These are phyloP conservation scores for Hydrocynus forskahlii DNA, from an alignment of 2,797 vertebrate genomes.

Conservation along the genomic window DNA sequence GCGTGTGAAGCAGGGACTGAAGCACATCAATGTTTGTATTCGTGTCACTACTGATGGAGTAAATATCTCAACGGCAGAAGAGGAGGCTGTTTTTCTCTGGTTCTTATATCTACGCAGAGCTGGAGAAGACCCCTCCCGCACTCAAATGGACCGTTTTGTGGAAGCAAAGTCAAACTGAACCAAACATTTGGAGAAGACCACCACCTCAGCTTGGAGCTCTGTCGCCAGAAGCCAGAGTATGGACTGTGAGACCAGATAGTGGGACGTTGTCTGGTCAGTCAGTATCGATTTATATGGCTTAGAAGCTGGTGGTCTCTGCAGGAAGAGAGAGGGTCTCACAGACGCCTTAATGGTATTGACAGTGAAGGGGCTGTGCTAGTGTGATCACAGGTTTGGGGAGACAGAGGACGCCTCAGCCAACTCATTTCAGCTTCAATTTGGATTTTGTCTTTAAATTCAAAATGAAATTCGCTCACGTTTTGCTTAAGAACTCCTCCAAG, in stretches of 20 bases:
- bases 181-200: background rate
- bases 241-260: background rate
- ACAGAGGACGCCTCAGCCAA: conserved; percentile 3
- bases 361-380: conserved; percentile 2
- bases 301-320: background rate
- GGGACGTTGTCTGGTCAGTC: background rate
- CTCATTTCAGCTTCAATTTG: background rate
- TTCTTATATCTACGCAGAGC: background rate
- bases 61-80: background rate
- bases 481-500: conserved; percentile 75
- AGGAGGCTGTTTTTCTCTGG: background rate
- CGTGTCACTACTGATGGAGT: background rate
- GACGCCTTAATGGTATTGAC: background rate
- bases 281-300: background rate
- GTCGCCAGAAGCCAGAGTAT: background rate
- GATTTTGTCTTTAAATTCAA: conserved; percentile 42
- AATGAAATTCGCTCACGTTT: conserved; percentile 83
- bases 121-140: conserved; percentile 20
- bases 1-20: background rate
- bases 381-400: conserved; percentile 24
- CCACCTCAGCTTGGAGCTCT: background rate
- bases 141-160: conserved; percentile 3
- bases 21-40: background rate
- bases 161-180: conserved; percentile 41
- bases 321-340: background rate